Evolutionary conservation across 2,113 vertebrate genomes (phyloP), one percentile per base, ranked within the genome.

Genomic region (Sinocyclocheilus rhinocerous): DNA sequence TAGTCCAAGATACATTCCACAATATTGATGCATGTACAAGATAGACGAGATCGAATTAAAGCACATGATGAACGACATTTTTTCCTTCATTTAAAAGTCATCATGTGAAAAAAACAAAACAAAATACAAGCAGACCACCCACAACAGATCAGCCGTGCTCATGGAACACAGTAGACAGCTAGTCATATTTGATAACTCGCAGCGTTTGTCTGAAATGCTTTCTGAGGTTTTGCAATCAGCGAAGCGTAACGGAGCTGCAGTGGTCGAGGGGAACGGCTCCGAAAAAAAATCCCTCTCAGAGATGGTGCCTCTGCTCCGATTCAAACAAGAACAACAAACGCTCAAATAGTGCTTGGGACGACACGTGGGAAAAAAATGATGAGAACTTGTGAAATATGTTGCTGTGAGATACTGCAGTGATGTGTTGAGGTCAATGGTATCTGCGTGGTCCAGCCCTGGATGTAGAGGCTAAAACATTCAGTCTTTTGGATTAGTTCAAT

Each of bases 1-100:
- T 83, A 86, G 78, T 69, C 83, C 26, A 84, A 59, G 50, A 73
- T 89, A 87, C 84, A 86, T 90, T 92, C 86, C 75, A 91, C 87
- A 75, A 88, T 78, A 81, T 42, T 80, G 57, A 80, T 42, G 7
- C 55, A 84, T 87, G 88, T 73, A 88, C 76, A 86, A 88, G 80
- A 87, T 79, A 72, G 36, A 61, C 42, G 42, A 50, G 52, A 26
- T 42, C 18, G 59, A 42, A 77, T 39, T 76, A 73, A 59, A 65
- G 33, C 39, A 80, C 77, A 79, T 2, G 63, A 78, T 48, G 20
- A 69, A 61, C 13, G 22, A 76, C 61, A 22, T 55, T 52, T 50
- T 42, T 42, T 79, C 81, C 59, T 63, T 83, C 78, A 73, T 67
- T 70, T 9, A 24, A 85, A 42, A 59, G 20, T 70, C 45, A 76